Base-by-base conservation (phyloP, 2,113 vertebrate genomes). In the Gobio gobio region DNA sequence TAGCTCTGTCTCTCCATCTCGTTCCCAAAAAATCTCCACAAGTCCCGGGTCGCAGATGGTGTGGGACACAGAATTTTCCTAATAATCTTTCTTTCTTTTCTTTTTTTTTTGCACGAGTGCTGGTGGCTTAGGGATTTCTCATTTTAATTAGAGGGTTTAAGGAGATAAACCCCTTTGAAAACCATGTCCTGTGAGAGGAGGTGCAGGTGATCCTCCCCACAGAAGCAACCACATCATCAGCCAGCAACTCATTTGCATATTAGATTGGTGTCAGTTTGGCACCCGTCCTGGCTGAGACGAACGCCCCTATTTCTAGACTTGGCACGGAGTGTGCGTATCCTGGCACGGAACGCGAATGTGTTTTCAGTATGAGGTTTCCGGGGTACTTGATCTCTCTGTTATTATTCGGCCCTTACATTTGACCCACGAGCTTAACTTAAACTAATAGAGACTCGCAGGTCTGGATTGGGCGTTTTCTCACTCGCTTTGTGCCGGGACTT, bases 111-210 rank as follows among this genome's bases (percentile, higher is more conserved):
- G 22, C 4, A 9, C 0, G 49, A 88, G 88, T 82, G 83, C 88
- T 85, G 84, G 82, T 66, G 77, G 91, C 94, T 95, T 94, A 92
- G 96, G 95, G 96, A 96, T 95, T 96, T 96, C 94, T 96, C 94
- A 93, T 97, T 97, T 97, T 97, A 97, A 97, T 97, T 97, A 97
- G 95, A 96, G 94, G 95, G 94, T 97, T 97, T 96, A 96, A 96
- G 96, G 95, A 96, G 95, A 95, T 96, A 97, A 97, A 94, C 96
- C 95, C 95, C 94, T 96, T 95, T 96, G 95, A 97, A 90, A 96
- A 96, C 93, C 94, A 90, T 78, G 94, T 96, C 95, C 95, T 95
- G 92, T 90, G 96, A 96, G 95, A 94, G 92, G 94, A 94, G 95
- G 94, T 96, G 95, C 96, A 97, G 96, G 96, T 97, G 96, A 97